Base-by-base conservation (phyloP, 2,888 invertebrate genomes). In the Eupithecia insigniata region DNA sequence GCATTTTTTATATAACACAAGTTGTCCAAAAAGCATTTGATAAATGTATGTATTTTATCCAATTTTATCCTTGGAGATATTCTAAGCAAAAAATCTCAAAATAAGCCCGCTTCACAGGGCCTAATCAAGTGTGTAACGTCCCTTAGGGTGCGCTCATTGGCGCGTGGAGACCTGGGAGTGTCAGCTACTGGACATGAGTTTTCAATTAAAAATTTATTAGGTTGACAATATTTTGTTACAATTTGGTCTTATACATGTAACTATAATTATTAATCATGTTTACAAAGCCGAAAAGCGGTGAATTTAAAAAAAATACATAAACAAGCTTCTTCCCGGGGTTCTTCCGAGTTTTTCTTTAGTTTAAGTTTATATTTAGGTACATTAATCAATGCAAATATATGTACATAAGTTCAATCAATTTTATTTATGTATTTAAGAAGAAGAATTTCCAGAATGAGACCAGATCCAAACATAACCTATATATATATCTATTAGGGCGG, bases 61-160 rank as follows among this genome's bases (percentile, higher is more conserved):
- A 36, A 36, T 64, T 64, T 22, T 64, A 36, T 12, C 64, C 64
- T 64, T 64, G n/a, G 26, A 26, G 64, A 64, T 34, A 51, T 73
- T 71, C 65, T 73, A 22, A 67, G 67, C 65, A 67, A 67, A 67
- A 69, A 71, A 43, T 74, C 69, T 67, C 67, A 58, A 71, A 74
- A 74, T 71, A 71, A 28, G 62, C 70, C 18, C 7, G 32, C 43
- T 68, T 51, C 34, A 43, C 43, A 62, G 16, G n/a, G 60, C n/a
- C 32, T 70, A 74, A 71, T 71, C 71, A 69, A 74, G 74, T 67
- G 71, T 64, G 64, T 67, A 51, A 69, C 71, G 55, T 69, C 69
- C 74, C 55, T 22, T 66, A 30, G 32, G 39, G 43, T 14, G 67
- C 55, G 71, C 39, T 67, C 74, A 72, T 65, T 71, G 69, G 69